Conservation (phyloP, 2,888 invertebrate genomes). For the Drosophila mimica region DNA sequence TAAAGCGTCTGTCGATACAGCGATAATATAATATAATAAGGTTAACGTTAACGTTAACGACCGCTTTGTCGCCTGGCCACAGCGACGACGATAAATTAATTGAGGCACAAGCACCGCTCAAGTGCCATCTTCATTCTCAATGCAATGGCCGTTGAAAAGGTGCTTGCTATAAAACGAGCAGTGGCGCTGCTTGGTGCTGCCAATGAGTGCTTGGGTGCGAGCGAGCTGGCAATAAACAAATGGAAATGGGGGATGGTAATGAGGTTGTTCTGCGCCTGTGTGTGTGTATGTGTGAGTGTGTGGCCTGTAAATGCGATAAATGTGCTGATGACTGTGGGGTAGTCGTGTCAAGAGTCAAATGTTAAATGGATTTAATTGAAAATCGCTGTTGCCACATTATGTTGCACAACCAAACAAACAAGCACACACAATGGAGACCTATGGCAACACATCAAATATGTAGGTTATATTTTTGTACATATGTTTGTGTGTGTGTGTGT, state of each 20-base stretch:
- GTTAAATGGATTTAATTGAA: constrained; percentile 72
- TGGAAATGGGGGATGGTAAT: constrained; percentile 58
- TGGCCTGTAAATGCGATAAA: constrained; percentile 37
- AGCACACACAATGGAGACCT: constrained; percentile 31
- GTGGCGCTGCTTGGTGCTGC: constrained; percentile 29
- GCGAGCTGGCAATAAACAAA: constrained; percentile 34
- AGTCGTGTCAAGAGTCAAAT: constrained; percentile 65
- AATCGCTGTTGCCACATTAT: constrained; percentile 66
- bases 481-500: constrained; percentile 3
- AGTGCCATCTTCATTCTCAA: constrained; percentile 51
- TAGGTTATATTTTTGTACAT: constrained; percentile 28
- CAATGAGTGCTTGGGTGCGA: constrained; percentile 21
- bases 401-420: constrained; percentile 64
- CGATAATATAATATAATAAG: constrained; percentile 5
- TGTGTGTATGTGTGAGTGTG: constrained; percentile 10
- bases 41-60: constrained; percentile 30
- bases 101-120: constrained; percentile 42
- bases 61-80: constrained; percentile 40
- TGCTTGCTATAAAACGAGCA: constrained; percentile 61
- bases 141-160: constrained; percentile 58
- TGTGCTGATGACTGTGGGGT: constrained; percentile 34
- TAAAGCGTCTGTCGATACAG: constrained; percentile 25
- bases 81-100: constrained; percentile 30
- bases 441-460: constrained; percentile 48
- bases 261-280: constrained; percentile 34